phyloP scores from a whole-genome alignment of 1,140 invertebrate species.

The Druon quercuslanigerum region DNA sequence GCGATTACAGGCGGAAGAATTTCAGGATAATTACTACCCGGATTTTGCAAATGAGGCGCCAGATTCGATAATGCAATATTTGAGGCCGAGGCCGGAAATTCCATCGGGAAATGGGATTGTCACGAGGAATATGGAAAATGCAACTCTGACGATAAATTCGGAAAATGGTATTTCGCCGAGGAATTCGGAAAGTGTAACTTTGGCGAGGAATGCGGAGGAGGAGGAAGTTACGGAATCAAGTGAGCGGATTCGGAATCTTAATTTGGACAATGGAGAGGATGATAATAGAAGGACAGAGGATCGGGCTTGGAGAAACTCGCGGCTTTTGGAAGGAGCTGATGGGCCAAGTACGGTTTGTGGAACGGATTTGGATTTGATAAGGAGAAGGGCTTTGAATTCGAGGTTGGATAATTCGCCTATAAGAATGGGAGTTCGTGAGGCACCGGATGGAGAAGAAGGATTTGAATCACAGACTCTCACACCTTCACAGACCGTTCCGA shows the following conservation, averaged over 20 bases:
- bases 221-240: conserved; percentile 36
- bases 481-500: conserved; percentile 62
- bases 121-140: too few relatives aligned
- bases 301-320: conserved; percentile 62
- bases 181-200: not conserved
- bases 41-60: conserved; percentile 47
- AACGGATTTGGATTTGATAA: conserved; percentile 68
- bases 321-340: conserved; percentile 71
- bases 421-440: conserved; percentile 77
- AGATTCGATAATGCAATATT: not conserved
- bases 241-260: conserved; percentile 41
- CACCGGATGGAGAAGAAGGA: conserved; percentile 80
- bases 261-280: conserved; percentile 45
- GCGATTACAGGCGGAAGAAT: conserved; percentile 72
- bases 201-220: not conserved
- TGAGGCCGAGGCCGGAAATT: not conserved
- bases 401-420: conserved; percentile 71
- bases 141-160: not conserved
- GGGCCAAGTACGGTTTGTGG: conserved; percentile 69
- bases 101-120: conserved; percentile 18
- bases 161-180: not conserved
- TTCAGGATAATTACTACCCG: conserved; percentile 54
- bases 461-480: conserved; percentile 65
- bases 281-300: conserved; percentile 37
- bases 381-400: conserved; percentile 68